Evolutionary conservation across 2,888 invertebrate species (phyloP), one percentile per base, ranked within the genome.

Genomic region (Chrysopilus asiliformis): DNA sequence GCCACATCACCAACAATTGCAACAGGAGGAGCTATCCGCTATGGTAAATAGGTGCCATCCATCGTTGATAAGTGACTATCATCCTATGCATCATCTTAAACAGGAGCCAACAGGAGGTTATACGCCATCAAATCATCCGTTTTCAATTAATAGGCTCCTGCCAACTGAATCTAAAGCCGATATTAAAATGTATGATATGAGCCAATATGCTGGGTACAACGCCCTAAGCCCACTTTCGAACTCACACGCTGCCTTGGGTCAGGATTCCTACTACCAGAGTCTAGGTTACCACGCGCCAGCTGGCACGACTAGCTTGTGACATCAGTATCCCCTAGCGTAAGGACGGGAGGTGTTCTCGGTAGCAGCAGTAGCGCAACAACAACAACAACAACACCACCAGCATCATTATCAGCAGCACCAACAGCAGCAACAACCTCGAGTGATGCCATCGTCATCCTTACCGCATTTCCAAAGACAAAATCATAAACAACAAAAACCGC

Each of bases 121-220:
- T 56, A 82, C 85, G 40, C 80, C 84, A 12, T 77, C 84, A 47
- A 83, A 75, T 58, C 91, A 90, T 58, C 93, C 93, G 16, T 94
- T 94, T 69, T 89, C 89, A 60, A 94, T 94, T 64, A 90, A 85
- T 53, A 79, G 90, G 62, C 72, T 94, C 57, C 72, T 94, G 55
- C 90, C 91, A 36, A 75, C 79, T 35, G 86, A 86, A 60, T 79
- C 82, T 47, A 87, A 89, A 64, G 72, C 86, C 47, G 90, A 90
- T 65, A 76, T 87, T 51, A 90, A 89, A 66, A 86, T 90, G 84
- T 90, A 90, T 67, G 87, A 84, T 56, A 84, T 82, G 66, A 72
- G 74, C 43, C 72, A 71, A 45, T 74, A 75, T 49, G 68, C 68
- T 24, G 71, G 72, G 40, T 75, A 75, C 49, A 74, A 72, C 49